A percentile compares a stretch with the other conserved stretches of the same genome.
Conservation (phyloP, 2,888 invertebrate species). For the Apotomis betuletana region DNA sequence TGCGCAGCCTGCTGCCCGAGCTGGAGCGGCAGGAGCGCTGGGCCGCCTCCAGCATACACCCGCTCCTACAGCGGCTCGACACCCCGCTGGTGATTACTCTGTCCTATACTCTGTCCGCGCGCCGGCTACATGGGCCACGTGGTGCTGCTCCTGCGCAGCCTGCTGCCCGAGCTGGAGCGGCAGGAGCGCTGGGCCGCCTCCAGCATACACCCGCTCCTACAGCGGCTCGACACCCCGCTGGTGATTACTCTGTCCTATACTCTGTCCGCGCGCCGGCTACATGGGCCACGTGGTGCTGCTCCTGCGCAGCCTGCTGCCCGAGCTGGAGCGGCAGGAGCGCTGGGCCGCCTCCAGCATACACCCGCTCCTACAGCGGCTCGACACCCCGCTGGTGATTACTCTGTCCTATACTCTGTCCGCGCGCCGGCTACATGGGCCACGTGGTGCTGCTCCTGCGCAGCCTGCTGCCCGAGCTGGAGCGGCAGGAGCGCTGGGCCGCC, state of each 20-base stretch:
- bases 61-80: conserved; percentile 58
- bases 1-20: conserved; percentile 45
- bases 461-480: too few species aligned
- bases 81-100: conserved; percentile 62
- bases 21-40: conserved; percentile 33
- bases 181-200: conserved; percentile 34
- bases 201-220: conserved; percentile 56
- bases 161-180: conserved; percentile 34
- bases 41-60: conserved; percentile 47
- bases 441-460: too few species aligned
- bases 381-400: conserved; percentile 64
- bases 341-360: conserved; percentile 45
- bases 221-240: conserved; percentile 64
- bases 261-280: conserved; percentile 75
- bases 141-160: conserved; percentile 64
- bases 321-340: conserved; percentile 35
- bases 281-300: conserved; percentile 85
- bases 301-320: conserved; percentile 47
- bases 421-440: too few species aligned
- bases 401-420: not conserved
- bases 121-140: conserved; percentile 86
- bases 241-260: conserved; percentile 48
- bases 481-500: conserved; percentile 6
- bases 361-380: conserved; percentile 57
- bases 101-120: conserved; percentile 51